Evolutionary conservation across 2,888 invertebrate species (phyloP).

Genomic region (Autographa gamma): DNA sequence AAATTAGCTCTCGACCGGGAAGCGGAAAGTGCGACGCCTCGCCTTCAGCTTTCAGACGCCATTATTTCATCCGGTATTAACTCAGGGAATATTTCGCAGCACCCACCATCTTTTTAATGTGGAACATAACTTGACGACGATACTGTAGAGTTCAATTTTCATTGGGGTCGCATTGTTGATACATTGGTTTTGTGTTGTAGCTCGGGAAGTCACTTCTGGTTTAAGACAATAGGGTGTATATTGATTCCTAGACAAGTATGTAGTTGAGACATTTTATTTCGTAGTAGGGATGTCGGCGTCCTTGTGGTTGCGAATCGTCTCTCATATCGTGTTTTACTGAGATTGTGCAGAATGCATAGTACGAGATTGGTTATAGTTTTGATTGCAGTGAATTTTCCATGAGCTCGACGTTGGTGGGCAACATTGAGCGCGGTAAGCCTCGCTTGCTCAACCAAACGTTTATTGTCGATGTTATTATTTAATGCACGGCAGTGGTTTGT

Average conservation of each 20-base stretch:
- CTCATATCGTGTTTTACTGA: slow-evolving; percentile 75
- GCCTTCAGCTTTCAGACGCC: slow-evolving; percentile 80
- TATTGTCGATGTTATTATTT: slow-evolving; percentile 42
- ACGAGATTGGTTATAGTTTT: slow-evolving; percentile 47
- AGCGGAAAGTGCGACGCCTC: slow-evolving; percentile 76
- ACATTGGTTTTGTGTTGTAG: slow-evolving; percentile 52
- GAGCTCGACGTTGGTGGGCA: slow-evolving; percentile 31
- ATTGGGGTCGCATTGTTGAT: slow-evolving; percentile 62
- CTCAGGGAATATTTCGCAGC: slow-evolving; percentile 67
- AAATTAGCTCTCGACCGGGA: slow-evolving; percentile 72
- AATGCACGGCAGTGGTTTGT: slow-evolving; percentile 32
- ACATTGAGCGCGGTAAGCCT: slow-evolving; percentile 26
- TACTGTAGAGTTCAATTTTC: slow-evolving; percentile 74
- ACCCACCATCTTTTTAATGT: slow-evolving; percentile 61
- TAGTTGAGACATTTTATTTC: slow-evolving; percentile 65
- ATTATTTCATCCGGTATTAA: slow-evolving; percentile 79
- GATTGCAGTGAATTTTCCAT: slow-evolving; percentile 54
- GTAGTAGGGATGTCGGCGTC: slow-evolving; percentile 64
- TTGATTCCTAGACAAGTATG: slow-evolving; percentile 64
- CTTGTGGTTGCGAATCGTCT: slow-evolving; percentile 73
- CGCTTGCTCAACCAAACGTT: slow-evolving; percentile 24
- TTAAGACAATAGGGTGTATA: slow-evolving; percentile 68
- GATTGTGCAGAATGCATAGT: slow-evolving; percentile 59
- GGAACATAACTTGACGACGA: slow-evolving; percentile 66
- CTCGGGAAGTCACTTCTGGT: slow-evolving; percentile 63